These are phyloP conservation scores for Sus cebifrons DNA, from an alignment of 2,797 vertebrate species.

Conservation along the genomic window DNA sequence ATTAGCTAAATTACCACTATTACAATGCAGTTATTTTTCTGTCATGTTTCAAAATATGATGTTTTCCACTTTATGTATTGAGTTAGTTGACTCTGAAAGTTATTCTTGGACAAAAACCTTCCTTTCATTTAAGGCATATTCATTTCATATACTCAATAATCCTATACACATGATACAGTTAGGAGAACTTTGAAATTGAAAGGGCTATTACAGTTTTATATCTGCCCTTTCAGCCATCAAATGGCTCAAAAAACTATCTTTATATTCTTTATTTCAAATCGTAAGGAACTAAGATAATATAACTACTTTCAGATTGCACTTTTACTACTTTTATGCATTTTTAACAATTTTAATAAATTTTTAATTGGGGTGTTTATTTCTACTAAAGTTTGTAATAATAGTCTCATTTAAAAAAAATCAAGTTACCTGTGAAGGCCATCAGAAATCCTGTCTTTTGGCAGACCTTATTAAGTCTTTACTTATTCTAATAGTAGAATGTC, in stretches of 20 bases:
- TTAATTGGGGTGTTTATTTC: neutral
- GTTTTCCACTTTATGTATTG: constrained; percentile 58
- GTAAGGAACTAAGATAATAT: neutral
- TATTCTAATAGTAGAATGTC: neutral
- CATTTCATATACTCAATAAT: constrained; percentile 36
- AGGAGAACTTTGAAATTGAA: constrained; percentile 45
- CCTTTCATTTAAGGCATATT: constrained; percentile 19
- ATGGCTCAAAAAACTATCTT: neutral
- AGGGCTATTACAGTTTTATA: constrained; percentile 13
- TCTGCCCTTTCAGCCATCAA: neutral
- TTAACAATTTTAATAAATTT: neutral
- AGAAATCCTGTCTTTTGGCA: neutral
- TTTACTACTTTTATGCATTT: neutral
- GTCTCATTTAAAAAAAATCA: neutral
- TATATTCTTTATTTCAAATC: neutral
- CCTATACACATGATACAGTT: neutral
- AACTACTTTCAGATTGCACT: neutral
- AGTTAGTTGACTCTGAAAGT: constrained; percentile 70
- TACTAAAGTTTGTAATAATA: neutral
- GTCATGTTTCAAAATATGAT: constrained; percentile 74
- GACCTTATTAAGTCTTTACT: neutral
- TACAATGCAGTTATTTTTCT: constrained; percentile 67
- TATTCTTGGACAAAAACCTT: constrained; percentile 37
- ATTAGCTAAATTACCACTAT: constrained; percentile 67
- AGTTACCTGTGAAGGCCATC: neutral